Evolutionary conservation across 2,888 invertebrate species (phyloP), one percentile per base, ranked within the genome.

Genomic region (Abrostola triplasia): DNA sequence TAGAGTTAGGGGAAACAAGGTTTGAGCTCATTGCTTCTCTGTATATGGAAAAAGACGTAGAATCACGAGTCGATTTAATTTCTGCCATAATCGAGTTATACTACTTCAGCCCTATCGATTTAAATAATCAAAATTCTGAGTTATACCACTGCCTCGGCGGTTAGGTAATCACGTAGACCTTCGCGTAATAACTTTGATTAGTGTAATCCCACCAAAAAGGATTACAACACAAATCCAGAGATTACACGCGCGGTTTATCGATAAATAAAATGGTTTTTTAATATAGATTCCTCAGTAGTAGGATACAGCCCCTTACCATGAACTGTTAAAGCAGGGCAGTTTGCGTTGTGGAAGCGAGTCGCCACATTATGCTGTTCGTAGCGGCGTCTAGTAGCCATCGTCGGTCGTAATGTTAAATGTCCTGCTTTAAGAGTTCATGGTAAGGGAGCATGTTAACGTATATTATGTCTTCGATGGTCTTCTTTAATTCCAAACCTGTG

Each of bases 111-210:
- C 5, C 5, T 11, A 6, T 24, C 11, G 5, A 5, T 10, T 12
- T 6, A 35, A 51, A 48, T 57, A 35, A 0, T 13, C 1, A 11
- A 37, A 24, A 37, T 1, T 0, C 24, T 0, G 24, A 40, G 52
- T 59, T 66, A 37, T 35, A 35, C 50, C 40, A 57, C n/a, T 12
- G 6, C 9, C 6, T 10, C 8, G 49, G 11, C 38, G 35, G 40
- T 49, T 10, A 50, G 5, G 55, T 75, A 78, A 83, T 87, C 81
- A 73, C 64, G 67, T 66, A 82, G 87, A 89, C 91, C 90, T 92
- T 90, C 89, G 75, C 81, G 85, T 85, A 85, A 88, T 73, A 83
- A 84, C 88, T 88, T 88, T 92, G 91, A 92, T 93, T 93, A 90
- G 73, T 77, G 65, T 89, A 90, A 91, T 89, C 88, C 85, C 67